Conservation (phyloP, 2,888 invertebrate genomes). For the Hirtodrosophila trivittata region DNA sequence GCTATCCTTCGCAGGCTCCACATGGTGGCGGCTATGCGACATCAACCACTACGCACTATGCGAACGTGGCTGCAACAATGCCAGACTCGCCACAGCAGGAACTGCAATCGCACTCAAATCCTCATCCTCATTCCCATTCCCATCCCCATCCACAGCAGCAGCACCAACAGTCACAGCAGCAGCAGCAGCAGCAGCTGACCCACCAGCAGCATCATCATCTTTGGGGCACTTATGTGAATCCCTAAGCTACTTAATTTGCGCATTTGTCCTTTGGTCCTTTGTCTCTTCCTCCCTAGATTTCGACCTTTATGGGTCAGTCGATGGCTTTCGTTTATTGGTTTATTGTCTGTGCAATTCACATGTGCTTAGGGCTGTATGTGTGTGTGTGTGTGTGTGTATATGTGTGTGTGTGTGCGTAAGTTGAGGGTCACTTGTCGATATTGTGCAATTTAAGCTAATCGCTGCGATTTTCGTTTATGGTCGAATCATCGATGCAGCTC, state of each 20-base stretch:
- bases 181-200: conserved; percentile 56
- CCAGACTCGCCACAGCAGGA: conserved; percentile 59
- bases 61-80: conserved; percentile 7
- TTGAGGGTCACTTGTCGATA: conserved; percentile 54
- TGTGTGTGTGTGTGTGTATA: background rate
- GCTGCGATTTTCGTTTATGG: conserved; percentile 67
- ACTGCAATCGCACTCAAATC: conserved; percentile 50
- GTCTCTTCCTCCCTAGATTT: conserved; percentile 2
- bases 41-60: conserved; percentile 23
- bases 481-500: conserved; percentile 37
- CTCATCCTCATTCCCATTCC: background rate
- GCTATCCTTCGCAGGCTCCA: conserved; percentile 37
- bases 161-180: conserved; percentile 53
- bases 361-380: conserved; percentile 2
- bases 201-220: conserved; percentile 74
- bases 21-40: conserved; percentile 25
- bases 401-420: conserved; percentile 9
- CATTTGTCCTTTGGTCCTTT: conserved; percentile 45
- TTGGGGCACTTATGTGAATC: conserved; percentile 81
- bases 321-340: conserved; percentile 66
- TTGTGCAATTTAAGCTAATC: conserved; percentile 76
- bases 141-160: conserved; percentile 24
- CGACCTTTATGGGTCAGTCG: conserved; percentile 52
- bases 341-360: conserved; percentile 63
- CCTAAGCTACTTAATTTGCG: conserved; percentile 76